phyloP scores from a whole-genome alignment of 2,113 vertebrate species.

The Onychostruthus taczanowskii region DNA sequence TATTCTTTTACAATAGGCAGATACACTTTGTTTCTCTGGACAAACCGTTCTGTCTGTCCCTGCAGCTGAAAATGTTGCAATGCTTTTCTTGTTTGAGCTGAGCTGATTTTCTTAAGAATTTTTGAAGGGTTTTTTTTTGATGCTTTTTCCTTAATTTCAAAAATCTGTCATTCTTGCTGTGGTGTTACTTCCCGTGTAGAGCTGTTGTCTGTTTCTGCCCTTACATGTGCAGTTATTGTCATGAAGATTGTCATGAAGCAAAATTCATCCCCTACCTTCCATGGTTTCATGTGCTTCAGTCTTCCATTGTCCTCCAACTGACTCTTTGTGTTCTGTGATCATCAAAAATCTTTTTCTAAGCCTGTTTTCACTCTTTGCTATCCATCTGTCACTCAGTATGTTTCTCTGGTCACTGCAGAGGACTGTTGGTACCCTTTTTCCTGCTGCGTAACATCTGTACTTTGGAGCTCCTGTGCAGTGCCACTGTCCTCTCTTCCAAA shows the following conservation, averaged over 20 bases:
- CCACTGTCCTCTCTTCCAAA: not conserved
- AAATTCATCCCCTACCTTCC: not conserved
- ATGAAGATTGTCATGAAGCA: not conserved
- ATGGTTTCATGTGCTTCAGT: not conserved
- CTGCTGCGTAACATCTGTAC: not conserved
- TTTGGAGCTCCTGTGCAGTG: not conserved
- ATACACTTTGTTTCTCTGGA: not conserved
- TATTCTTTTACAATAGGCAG: not conserved
- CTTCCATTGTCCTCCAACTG: not conserved
- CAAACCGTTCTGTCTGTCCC: not conserved
- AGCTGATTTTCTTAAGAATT: not conserved
- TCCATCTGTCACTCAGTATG: not conserved
- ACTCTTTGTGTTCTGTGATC: not conserved
- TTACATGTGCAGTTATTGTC: not conserved
- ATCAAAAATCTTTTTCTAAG: not conserved
- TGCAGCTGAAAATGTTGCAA: not conserved
- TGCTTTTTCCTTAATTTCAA: not conserved
- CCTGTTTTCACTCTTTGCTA: not conserved
- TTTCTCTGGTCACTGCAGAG: not conserved
- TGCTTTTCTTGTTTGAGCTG: not conserved
- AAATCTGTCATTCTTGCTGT: not conserved
- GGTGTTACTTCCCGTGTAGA: not conserved
- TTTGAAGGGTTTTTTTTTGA: not conserved
- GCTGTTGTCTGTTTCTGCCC: not conserved
- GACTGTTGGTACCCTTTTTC: not conserved